Percentiles rank a stretch among this genome's conserved stretches.
Evolutionary conservation across 2,888 invertebrate genomes (phyloP).

Genomic region (Xanthorhoe designata): DNA sequence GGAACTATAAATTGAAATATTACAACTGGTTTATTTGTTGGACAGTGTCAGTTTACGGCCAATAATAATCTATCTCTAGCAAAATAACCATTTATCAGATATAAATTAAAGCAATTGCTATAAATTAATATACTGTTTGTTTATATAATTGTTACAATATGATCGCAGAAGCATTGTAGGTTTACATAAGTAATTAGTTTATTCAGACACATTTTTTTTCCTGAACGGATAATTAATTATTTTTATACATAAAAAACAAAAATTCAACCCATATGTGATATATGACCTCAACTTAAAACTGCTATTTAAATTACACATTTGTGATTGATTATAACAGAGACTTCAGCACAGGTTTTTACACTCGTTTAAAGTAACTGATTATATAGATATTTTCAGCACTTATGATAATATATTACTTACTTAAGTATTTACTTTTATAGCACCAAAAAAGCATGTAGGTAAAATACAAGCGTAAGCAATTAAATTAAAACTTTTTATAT

Average conservation of each 20-base stretch:
- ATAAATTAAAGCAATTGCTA: neutral
- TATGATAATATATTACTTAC: too few relatives aligned
- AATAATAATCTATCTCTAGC: neutral
- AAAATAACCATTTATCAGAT: neutral
- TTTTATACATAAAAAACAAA: too few relatives aligned
- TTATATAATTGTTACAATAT: neutral
- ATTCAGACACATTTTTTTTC: neutral
- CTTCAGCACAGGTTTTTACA: too few relatives aligned
- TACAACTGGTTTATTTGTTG: slow-evolving; percentile 20
- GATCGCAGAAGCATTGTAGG: neutral
- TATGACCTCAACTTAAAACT: too few relatives aligned
- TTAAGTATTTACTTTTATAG: too few relatives aligned
- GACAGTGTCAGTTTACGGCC: slow-evolving; percentile 3
- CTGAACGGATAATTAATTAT: neutral
- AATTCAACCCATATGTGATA: too few relatives aligned
- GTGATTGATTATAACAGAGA: too few relatives aligned
- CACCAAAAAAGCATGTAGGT: neutral
- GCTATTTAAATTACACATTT: too few relatives aligned
- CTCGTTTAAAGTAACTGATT: neutral
- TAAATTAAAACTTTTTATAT: slow-evolving; percentile 4
- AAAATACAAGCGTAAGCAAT: neutral
- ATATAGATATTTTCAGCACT: neutral
- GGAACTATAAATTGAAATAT: slow-evolving; percentile 40
- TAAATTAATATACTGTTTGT: neutral
- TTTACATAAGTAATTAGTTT: neutral